phyloP scores from a whole-genome alignment of 2,888 invertebrate species.

The Mantis religiosa region DNA sequence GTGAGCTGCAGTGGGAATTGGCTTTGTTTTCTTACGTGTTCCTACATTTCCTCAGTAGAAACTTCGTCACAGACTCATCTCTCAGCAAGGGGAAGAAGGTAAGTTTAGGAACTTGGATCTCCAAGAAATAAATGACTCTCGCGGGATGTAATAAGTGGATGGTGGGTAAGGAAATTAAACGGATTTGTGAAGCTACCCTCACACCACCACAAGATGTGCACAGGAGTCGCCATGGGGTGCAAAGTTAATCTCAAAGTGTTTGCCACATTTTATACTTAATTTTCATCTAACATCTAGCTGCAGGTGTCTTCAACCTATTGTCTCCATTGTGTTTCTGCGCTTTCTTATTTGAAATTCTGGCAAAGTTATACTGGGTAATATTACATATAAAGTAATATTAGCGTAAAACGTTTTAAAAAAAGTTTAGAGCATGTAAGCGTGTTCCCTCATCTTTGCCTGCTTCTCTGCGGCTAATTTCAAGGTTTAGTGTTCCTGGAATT shows the following conservation, averaged over 20 bases:
- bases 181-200: background rate
- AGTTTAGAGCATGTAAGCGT: too few relatives aligned
- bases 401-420: too few relatives aligned
- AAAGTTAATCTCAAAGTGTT: background rate
- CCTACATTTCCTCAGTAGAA: background rate
- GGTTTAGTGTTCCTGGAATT: too few relatives aligned
- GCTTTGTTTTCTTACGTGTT: background rate
- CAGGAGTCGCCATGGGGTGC: background rate
- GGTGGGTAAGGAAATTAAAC: conserved; percentile 2
- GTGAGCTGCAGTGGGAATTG: background rate
- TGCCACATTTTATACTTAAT: background rate
- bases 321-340: background rate
- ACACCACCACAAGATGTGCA: background rate
- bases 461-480: too few relatives aligned
- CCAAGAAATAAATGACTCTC: background rate
- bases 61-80: background rate
- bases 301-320: background rate
- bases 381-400: too few relatives aligned
- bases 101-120: background rate
- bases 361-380: too few relatives aligned
- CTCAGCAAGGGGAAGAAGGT: background rate
- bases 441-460: too few relatives aligned
- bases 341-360: background rate
- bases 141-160: background rate
- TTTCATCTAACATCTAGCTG: background rate